Evolutionary conservation across 2,888 invertebrate species (phyloP), one percentile per base, ranked within the genome.

Genomic region (Synanthedon formicaeformis): DNA sequence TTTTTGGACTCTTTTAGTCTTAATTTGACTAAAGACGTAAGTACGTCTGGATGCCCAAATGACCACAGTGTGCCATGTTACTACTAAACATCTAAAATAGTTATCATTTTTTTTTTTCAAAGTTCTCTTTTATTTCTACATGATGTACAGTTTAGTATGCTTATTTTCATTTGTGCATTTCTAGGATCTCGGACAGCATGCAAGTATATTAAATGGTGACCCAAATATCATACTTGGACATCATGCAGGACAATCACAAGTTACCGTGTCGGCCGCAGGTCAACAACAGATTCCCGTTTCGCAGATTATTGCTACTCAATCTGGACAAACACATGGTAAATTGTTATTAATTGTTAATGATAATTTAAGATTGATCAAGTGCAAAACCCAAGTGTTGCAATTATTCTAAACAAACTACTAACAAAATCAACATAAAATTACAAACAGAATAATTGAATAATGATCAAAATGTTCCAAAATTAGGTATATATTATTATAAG

Each of bases 191-290:
- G 78, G 85, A 8, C 87, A 88, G 65, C 87, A 88, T 66, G 76
- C 83, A 12, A 80, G 81, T 59, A 78, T 88, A 62, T 69, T 88
- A 16, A 88, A 88, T 70, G 88, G 87, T 13, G 88, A 88, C 62
- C 86, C 86, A 27, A 85, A 86, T 59, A 82, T 88, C 51, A 81
- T 90, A 69, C 78, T 91, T 54, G 86, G 89, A n/a, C 90, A 90
- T 60, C 90, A 90, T 71, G 72, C 76, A 3, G 85, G 87, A 4
- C 85, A 81, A 58, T 66, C 75, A 1, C 84, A 83, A 59, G 83
- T 84, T 53, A 79, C 84, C 2, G 85, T 87, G 4, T 83, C 85
- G 4, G 79, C 78, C 2, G 66, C 78, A 0, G 74, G 73, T 10
- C 73, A 73, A 2, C 87, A 88, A 60, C 87, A 87, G 60, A 83